Evolutionary conservation across 2,888 invertebrate species (phyloP), one percentile per base, ranked within the genome.

Genomic region (Mystacides longicornis): DNA sequence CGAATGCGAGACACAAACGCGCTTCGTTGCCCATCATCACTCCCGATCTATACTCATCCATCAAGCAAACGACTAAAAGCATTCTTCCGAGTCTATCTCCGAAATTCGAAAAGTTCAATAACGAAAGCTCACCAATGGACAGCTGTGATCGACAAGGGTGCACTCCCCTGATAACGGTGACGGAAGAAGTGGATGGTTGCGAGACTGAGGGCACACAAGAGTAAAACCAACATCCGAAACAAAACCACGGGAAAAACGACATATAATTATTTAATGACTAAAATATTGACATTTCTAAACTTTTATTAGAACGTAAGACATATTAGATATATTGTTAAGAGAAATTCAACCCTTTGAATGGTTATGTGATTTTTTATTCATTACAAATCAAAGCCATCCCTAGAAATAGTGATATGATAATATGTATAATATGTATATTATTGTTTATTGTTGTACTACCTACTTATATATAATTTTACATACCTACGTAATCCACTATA

Each of bases 61-160:
- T 81, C 11, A 78, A 77, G 62, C 80, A 81, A 46, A 75, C 71
- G 14, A 71, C 71, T 18, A 71, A 70, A 57, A 69, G 65, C 61
- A 74, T 81, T 46, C 63, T 77, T 2, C 75, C 79, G 1, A 68
- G 72, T 21, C 72, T 73, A 2, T 78, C 78, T n/a, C 80, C 80
- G 0, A 81, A 80, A 63, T 82, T 82, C 64, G 81, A 81, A 65
- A 75, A 78, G 60, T 66, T 81, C 19, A 71, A 70, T 58, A 79
- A 81, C 64, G 81, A 81, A 49, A 70, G 72, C 33, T 80, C 80
- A 42, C 69, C 72, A 7, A 68, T 67, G 49, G 74, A 72, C 20
- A 54, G 48, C 22, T 64, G 63, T 18, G 53, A 54, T 1, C 64
- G 64, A 27, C 73, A 69, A 37, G 20, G 52, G 7, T 31, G 53